Percentiles rank a stretch among this genome's conserved stretches.
Evolutionary conservation across 2,888 invertebrate species (phyloP).

Genomic region (Tipula vernalis): DNA sequence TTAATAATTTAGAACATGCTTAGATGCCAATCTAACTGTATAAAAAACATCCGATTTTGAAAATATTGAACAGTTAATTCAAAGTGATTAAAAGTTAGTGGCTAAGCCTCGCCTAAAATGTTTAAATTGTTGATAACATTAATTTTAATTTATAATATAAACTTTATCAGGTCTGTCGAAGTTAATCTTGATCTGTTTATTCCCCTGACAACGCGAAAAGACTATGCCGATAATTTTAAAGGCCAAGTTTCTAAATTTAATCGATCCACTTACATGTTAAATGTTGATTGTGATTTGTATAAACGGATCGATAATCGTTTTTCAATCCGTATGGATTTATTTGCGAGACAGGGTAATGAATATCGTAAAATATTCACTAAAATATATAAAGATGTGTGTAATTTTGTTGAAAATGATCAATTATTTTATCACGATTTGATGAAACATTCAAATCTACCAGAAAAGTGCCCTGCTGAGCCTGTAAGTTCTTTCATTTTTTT

Average conservation of each 20-base stretch:
- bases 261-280: neutral
- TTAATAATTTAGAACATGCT: neutral
- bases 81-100: neutral
- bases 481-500: neutral
- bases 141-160: neutral
- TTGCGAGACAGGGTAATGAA: neutral
- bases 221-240: neutral
- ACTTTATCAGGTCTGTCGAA: neutral
- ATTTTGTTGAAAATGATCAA: neutral
- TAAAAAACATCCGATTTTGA: neutral
- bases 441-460: neutral
- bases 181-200: neutral
- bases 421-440: neutral
- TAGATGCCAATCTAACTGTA: neutral
- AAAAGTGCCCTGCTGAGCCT: neutral
- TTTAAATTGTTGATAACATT: neutral
- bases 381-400: neutral
- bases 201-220: neutral
- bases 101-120: neutral
- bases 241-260: neutral
- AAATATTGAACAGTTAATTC: neutral
- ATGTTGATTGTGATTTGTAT: neutral
- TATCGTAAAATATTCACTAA: neutral
- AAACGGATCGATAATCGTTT: neutral
- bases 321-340: neutral